Conservation (phyloP, 1,140 invertebrate genomes). For the Halyomorpha halys region DNA sequence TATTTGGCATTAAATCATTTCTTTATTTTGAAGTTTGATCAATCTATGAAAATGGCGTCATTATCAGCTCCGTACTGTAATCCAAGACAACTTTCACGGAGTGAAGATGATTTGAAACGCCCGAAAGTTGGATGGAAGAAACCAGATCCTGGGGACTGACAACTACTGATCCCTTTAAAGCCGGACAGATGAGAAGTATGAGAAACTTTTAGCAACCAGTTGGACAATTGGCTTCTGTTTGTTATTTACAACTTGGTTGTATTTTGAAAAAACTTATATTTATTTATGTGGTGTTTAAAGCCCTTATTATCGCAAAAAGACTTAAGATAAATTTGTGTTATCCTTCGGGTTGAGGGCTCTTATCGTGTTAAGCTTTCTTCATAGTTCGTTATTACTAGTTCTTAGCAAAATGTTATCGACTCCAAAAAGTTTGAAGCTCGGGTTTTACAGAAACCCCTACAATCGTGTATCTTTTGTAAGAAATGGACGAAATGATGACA, state of each 20-base stretch:
- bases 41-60: constrained; percentile 11
- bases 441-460: constrained; percentile 28
- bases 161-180: constrained; percentile 28
- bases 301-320: too few species aligned
- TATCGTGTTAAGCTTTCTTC: too few species aligned
- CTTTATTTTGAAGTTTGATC: constrained; percentile 3
- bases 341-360: too few species aligned
- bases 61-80: constrained; percentile 13
- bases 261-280: background rate
- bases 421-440: constrained; percentile 27
- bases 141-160: constrained; percentile 35
- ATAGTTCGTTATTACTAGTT: constrained; percentile 2
- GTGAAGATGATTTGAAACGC: constrained; percentile 32
- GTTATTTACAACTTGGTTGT: background rate
- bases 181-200: constrained; percentile 25
- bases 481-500: constrained; percentile 31
- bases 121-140: constrained; percentile 34
- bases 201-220: background rate
- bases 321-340: too few species aligned
- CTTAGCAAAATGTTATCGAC: constrained; percentile 26
- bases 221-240: background rate
- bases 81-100: constrained; percentile 17
- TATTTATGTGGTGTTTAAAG: too few species aligned
- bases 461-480: constrained; percentile 27
- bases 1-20: background rate